These are phyloP conservation scores for Gallinago paraguaiae DNA, from an alignment of 2,113 vertebrate genomes.

Conservation along the genomic window DNA sequence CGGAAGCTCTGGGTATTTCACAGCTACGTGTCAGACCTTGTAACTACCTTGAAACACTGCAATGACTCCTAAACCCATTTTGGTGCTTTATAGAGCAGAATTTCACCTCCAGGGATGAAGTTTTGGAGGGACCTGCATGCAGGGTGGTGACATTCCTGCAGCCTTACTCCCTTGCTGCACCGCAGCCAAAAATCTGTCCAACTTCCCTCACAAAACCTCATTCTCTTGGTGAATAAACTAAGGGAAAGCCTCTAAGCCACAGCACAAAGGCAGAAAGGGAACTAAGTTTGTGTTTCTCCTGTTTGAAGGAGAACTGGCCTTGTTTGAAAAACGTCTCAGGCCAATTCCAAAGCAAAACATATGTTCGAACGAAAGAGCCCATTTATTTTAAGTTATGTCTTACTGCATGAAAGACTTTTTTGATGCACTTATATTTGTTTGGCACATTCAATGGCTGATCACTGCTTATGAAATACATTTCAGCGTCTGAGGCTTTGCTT, in stretches of 20 bases:
- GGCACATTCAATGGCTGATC: not conserved
- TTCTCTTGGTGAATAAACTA: not conserved
- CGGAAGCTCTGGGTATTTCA: not conserved
- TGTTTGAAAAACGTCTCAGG: not conserved
- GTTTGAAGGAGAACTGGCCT: not conserved
- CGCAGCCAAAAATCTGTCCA: not conserved
- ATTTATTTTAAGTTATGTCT: conserved; percentile 5
- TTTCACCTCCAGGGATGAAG: not conserved
- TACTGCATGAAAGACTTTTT: conserved; percentile 27
- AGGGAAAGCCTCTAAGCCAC: not conserved
- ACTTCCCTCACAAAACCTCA: not conserved
- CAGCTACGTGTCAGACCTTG: rapidly evolving
- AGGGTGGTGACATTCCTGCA: not conserved
- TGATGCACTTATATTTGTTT: not conserved
- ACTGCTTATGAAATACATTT: conserved; percentile 10
- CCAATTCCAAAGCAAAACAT: conserved; percentile 17
- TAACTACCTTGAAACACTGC: not conserved
- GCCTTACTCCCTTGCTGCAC: not conserved
- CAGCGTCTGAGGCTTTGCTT: not conserved
- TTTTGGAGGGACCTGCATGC: not conserved
- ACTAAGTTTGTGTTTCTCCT: not conserved
- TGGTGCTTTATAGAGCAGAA: not conserved
- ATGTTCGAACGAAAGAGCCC: not conserved
- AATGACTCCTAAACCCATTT: not conserved
- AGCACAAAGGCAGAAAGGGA: not conserved